Evolutionary conservation across 2,113 vertebrate genomes (phyloP).

Genomic region (Hydrolagus affinis): DNA sequence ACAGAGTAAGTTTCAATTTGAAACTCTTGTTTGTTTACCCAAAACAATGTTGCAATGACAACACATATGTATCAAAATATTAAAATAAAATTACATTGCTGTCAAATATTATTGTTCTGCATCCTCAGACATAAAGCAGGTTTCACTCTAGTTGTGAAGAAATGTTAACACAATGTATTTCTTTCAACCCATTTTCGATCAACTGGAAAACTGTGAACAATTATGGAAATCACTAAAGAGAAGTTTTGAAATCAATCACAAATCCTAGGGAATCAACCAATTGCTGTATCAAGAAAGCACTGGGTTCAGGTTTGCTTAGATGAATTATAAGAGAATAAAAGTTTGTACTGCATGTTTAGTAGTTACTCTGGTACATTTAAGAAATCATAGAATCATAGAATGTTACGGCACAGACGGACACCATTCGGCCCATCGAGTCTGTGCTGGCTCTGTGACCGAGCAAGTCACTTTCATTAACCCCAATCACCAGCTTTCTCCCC

Average conservation of each 20-base stretch:
- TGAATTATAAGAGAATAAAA: neutral
- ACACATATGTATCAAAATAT: no score
- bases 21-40: no score
- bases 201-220: neutral
- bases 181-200: neutral
- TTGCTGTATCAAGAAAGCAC: no score
- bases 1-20: neutral
- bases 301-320: neutral
- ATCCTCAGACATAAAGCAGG: neutral
- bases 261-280: neutral
- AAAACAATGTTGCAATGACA: no score
- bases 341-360: neutral
- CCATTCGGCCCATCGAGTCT: no score
- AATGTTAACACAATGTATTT: neutral
- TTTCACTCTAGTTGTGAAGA: neutral
- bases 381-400: no score
- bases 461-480: no score
- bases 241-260: neutral
- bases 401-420: no score
- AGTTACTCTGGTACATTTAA: neutral
- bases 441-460: no score
- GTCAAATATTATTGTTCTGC: neutral
- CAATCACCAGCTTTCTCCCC: no score
- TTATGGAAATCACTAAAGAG: neutral
- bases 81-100: neutral